Percentiles rank a stretch among this genome's conserved stretches.
phyloP scores from a whole-genome alignment of 2,113 vertebrate genomes.

The Onychostoma macrolepis region DNA sequence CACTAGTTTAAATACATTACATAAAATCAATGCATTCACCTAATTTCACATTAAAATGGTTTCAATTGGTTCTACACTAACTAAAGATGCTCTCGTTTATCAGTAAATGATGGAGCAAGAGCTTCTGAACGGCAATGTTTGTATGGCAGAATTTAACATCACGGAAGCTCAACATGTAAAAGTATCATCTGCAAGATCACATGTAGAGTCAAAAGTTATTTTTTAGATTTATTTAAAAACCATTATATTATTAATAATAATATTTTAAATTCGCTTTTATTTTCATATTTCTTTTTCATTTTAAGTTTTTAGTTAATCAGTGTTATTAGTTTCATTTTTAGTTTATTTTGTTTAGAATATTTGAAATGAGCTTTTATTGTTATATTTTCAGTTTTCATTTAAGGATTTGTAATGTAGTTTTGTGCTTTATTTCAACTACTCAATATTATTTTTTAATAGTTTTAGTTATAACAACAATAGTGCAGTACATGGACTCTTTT shows the following conservation, averaged over 20 bases:
- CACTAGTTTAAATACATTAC: background rate
- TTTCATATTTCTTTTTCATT: background rate
- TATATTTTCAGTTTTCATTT: background rate
- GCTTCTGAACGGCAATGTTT: background rate
- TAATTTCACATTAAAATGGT: background rate
- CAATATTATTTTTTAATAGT: background rate
- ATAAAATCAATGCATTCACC: background rate
- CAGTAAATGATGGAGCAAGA: background rate
- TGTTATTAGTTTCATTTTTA: too few relatives aligned
- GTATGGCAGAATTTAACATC: background rate
- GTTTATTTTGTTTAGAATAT: too few relatives aligned
- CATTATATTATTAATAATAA: background rate
- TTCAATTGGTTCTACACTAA: background rate
- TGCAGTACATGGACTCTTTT: background rate
- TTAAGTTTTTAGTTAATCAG: too few relatives aligned
- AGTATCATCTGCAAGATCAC: background rate
- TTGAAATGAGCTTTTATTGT: too few relatives aligned
- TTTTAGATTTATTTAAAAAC: background rate
- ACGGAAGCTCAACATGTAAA: background rate
- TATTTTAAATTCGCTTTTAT: background rate
- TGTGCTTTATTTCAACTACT: background rate
- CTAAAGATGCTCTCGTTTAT: background rate
- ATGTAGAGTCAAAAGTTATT: background rate
- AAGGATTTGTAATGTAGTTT: background rate
- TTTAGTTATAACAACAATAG: background rate